These are phyloP conservation scores for Agriopis leucophaearia DNA, from an alignment of 2,888 invertebrate genomes.

Conservation along the genomic window DNA sequence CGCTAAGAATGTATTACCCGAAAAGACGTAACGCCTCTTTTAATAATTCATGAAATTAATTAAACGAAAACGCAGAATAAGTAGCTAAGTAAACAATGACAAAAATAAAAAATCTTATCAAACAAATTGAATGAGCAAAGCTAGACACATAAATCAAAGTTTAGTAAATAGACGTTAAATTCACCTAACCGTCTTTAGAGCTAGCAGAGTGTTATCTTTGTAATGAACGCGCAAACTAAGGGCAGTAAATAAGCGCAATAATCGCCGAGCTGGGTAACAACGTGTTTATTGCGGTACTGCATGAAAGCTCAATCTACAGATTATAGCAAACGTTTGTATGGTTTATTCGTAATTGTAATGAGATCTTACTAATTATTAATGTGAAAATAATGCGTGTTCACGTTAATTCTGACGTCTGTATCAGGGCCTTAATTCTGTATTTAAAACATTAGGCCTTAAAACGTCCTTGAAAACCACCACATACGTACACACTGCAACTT, in stretches of 20 bases:
- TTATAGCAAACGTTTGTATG: neutral
- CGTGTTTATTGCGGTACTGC: constrained; percentile 37
- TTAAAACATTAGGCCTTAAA: too few species aligned
- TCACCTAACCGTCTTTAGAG: constrained; percentile 2
- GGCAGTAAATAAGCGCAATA: constrained; percentile 40
- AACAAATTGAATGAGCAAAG: neutral
- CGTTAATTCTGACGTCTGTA: too few species aligned
- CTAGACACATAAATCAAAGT: neutral
- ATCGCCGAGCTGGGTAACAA: constrained; percentile 39
- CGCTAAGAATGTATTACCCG: too few species aligned
- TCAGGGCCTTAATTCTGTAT: too few species aligned
- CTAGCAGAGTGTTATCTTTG: constrained; percentile 41
- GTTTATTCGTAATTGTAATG: neutral
- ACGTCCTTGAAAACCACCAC: too few species aligned
- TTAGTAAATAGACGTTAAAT: neutral
- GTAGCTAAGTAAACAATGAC: too few species aligned
- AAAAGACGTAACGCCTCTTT: too few species aligned
- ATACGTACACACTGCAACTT: too few species aligned
- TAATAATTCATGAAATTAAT: too few species aligned
- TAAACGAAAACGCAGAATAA: too few species aligned
- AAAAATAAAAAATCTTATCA: too few species aligned
- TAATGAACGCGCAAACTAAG: constrained; percentile 43
- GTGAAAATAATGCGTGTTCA: too few species aligned
- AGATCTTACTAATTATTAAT: neutral
- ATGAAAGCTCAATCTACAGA: constrained; percentile 13